Percentiles rank a stretch among this genome's conserved stretches.
Evolutionary conservation across 2,888 invertebrate species (phyloP).

Genomic region (Heterodera filipjevi): DNA sequence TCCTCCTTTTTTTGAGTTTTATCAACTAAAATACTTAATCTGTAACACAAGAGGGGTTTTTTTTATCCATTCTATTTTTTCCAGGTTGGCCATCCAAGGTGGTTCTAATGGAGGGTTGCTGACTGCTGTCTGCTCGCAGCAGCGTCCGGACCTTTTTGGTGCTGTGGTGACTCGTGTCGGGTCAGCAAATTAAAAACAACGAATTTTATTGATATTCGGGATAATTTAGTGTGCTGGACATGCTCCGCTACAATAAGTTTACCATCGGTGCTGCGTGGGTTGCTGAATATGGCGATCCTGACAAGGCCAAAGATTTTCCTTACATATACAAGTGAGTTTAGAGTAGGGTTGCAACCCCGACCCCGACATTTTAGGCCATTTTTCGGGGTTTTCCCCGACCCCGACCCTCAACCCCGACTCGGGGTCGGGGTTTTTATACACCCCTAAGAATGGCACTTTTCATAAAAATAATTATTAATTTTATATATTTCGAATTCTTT

Average conservation of each 20-base stretch:
- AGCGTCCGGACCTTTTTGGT: conserved; percentile 89
- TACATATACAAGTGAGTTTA: conserved; percentile 71
- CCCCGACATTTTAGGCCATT: too few relatives aligned
- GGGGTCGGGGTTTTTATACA: too few relatives aligned
- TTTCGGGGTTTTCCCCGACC: too few relatives aligned
- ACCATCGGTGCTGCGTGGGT: conserved; percentile 95
- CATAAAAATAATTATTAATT: too few relatives aligned
- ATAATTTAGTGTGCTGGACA: conserved; percentile 84
- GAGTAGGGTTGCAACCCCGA: too few relatives aligned
- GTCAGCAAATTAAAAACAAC: conserved; percentile 73
- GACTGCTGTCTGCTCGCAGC: conserved; percentile 91
- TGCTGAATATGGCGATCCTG: conserved; percentile 91
- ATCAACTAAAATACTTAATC: too few relatives aligned
- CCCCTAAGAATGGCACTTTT: too few relatives aligned
- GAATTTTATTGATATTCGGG: neutral
- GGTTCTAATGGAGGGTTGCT: conserved; percentile 95
- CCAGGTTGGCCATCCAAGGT: conserved; percentile 81
- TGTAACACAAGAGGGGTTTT: neutral
- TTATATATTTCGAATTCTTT: too few relatives aligned
- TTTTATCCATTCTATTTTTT: conserved; percentile 33
- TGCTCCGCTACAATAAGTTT: conserved; percentile 95
- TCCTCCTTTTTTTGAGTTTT: too few relatives aligned
- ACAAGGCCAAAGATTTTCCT: conserved; percentile 81
- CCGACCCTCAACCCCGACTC: too few relatives aligned
- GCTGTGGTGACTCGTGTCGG: conserved; percentile 92